Base-by-base conservation (phyloP, 2,797 vertebrate species). In the Parauchenoglanis punctatus region DNA sequence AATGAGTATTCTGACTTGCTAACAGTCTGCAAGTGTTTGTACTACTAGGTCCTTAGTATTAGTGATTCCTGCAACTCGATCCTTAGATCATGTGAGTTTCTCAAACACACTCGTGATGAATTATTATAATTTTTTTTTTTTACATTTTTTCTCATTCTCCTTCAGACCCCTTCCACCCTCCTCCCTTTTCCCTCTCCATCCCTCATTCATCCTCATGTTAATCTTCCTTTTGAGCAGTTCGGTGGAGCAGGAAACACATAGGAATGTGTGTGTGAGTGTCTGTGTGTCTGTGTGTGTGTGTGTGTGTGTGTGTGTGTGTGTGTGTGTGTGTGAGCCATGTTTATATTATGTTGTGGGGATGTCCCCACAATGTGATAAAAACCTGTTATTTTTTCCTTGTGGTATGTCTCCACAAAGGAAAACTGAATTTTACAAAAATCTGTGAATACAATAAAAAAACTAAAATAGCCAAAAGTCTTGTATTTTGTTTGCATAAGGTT, bases 191-290 rank as follows among this genome's bases (percentile, higher is more conserved):
- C 11, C 81, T 20, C 11, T 11, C 61, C 46, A n/a, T 40, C 52
- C 15, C 63, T 61, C 58, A 61, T 81, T 63, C 20, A 56, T 44
- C 8, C 35, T 2, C 15, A 82, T 28, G 80, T 65, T 82, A 82
- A 88, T 81, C 83, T 83, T 81, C 58, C 86, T 52, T 61, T 18
- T 70, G 52, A 61, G 52, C n/a, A 52, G 73, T 67, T 84, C 73
- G 52, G 20, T 80, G n/a, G 73, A 52, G 86, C 25, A 54, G 23
- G 31, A 56, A 67, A 59, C 11, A 76, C 52, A 20, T 11, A 59
- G 18, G 31, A 59, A 59, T 58, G 25, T n/a, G 49, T 8, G n/a
- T 61, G 59, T 54, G 59, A 10, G 54, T 31, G 67, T 70, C n/a
- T 56, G 82, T 72, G 67, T 56, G 49, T 46, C 20, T 67, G 82